phyloP scores from a whole-genome alignment of 2,113 vertebrate species.

The Labrus mixtus region DNA sequence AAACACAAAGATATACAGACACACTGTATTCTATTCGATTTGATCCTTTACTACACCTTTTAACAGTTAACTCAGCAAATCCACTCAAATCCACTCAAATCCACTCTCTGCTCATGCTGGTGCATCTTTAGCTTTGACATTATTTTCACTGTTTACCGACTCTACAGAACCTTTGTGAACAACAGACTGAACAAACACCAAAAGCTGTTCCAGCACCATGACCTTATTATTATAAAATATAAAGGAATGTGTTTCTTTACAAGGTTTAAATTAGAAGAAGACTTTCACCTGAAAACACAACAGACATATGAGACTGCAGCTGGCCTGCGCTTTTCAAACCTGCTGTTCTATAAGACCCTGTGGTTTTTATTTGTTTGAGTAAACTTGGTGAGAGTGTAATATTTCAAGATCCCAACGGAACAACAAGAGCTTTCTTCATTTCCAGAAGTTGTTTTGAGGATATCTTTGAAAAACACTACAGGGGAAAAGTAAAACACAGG shows the following conservation, averaged over 20 bases:
- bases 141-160: neutral
- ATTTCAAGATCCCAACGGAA: no score
- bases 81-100: neutral
- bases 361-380: neutral
- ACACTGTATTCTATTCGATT: neutral
- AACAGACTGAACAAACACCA: no score
- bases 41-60: neutral
- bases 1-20: neutral
- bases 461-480: constrained; percentile 9
- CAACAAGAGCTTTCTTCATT: no score
- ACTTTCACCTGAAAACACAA: neutral
- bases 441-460: neutral
- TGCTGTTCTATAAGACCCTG: neutral
- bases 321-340: constrained; percentile 19
- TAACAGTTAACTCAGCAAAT: neutral
- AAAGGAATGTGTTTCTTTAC: neutral
- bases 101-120: neutral
- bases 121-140: neutral
- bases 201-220: no score
- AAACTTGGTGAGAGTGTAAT: neutral
- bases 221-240: no score
- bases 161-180: neutral
- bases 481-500: no score
- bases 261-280: neutral
- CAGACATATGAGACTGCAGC: neutral